Evolutionary conservation across 2,797 vertebrate species (phyloP), one percentile per base, ranked within the genome.

Genomic region (Geotrypetes seraphini): DNA sequence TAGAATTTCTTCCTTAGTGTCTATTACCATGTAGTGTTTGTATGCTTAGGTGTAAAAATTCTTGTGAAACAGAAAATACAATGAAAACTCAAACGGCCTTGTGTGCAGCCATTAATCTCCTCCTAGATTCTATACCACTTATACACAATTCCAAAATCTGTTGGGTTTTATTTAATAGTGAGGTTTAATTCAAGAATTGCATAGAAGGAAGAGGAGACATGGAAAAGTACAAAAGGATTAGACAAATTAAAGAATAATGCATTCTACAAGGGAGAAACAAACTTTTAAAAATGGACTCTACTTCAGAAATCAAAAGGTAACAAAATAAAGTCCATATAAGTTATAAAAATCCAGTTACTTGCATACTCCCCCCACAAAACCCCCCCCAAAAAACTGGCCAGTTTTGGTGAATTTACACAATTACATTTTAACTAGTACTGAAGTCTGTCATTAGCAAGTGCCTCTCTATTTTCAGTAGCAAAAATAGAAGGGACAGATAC

Each of bases 121-220:
- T n/a, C n/a, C n/a, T 7, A 19, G n/a, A 9, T 14, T 9, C 25
- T 16, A 54, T 28, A 49, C 28, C 53, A n/a, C n/a, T n/a, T n/a
- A 39, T 8, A 61, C 51, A 58, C 35, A 33, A n/a, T 34, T 39
- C 40, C 29, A 12, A 17, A 19, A 12, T 19, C 22, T 12, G 6
- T 42, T 7, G 20, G 11, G 22, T 36, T 38, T 27, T 25, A 16
- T 47, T 45, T 38, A 34, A 22, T 39, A 53, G 36, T 43, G 50
- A 51, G 36, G 34, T 67, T 67, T 61, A 61, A 66, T 62, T 36
- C 50, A 52, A 61, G 16, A 19, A 17, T 39, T 38, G 36, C 51
- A 54, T 4, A 3, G 41, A 33, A 47, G 44, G 35, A 39, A 59
- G 29, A 54, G 25, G 49, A 44, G n/a, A n/a, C n/a, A n/a, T n/a